Base-by-base conservation (phyloP, 2,888 invertebrate genomes). In the Lomographa bimaculata region DNA sequence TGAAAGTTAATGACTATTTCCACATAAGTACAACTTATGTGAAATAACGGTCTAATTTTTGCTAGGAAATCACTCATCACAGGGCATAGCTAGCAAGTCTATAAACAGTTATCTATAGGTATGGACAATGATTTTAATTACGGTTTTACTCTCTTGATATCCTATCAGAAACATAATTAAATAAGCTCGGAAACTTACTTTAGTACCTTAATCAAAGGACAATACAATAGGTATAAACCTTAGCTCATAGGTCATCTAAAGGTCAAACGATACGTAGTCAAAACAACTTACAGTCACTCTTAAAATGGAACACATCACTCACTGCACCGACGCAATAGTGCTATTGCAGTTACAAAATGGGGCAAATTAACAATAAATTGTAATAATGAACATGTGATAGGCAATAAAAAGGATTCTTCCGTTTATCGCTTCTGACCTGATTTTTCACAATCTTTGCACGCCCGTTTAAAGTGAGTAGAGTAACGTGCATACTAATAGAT, bases 301-400 rank as follows among this genome's bases (percentile, higher is more conserved):
- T 12, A 7, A 16, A 10, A 16, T 5, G 11, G 17, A 20, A 16
- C 26, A 26, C 28, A 30, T 33, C 14, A 35, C 17, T 48, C 41
- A 36, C 7, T 24, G 21, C 8, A 10, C 6, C 32, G 3, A 32
- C 7, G 2, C 29, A 41, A 19, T 30, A 35, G 29, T 24, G 29
- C 23, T 28, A 16, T 28, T 41, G 34, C 28, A 43, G 24, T 18
- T 24, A 18, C 28, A 51, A 57, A 54, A 46, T 54, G 46, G 58
- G 58, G 23, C 57, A 43, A 42, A 39, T 29, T 19, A 26, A 43
- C 47, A 47, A 57, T 58, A 54, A 53, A 51, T 47, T 41, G 10
- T 9, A 25, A 33, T 38, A 39, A 38, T 27, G 34, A 14, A 29
- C 20, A 28, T 7, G 7, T 24, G 44, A 44, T 45, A 30, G 30